Base-by-base conservation (phyloP, 2,797 vertebrate genomes). In the Pachyuromys duprasi region DNA sequence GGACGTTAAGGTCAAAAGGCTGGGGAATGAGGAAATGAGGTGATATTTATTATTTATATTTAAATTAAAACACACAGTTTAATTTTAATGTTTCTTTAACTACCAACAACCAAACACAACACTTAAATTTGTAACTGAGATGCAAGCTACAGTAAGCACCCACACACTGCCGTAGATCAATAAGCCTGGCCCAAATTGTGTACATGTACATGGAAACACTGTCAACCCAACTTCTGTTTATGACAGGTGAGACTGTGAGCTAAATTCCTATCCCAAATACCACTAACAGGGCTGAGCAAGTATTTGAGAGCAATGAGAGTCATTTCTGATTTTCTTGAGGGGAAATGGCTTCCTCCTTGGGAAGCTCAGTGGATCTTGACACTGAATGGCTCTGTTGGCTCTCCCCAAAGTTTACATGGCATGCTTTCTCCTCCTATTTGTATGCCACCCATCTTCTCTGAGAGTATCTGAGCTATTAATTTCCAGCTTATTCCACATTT, bases 11-110 rank as follows among this genome's bases (percentile, higher is more conserved):
- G 15, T 39, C 65, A 24, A 69, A 26, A 26, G 53, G 9, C 20
- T 31, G 8, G 80, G 22, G 26, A 72, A 36, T 45, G 39, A 3
- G 33, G 39, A 86, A 15, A 86, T 45, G 65, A 63, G n/a, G 88
- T 78, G 14, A 78, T 55, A 87, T 79, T 76, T 42, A 70, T 65
- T 76, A 39, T 75, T 92, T 79, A 88, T 67, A 94, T 82, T 96
- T 65, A 83, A 92, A 86, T 84, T 67, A 84, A 65, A 93, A 45
- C 65, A 55, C 31, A 87, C 92, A 79, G 83, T 24, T 45, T 62
- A 42, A 45, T n/a, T 76, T 45, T 12, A 67, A 5, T 60, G 92
- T 91, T 78, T 36, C 60, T 81, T 11, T 87, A 72, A 78, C 65
- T 39, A 63, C 67, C 6, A 33, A n/a, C 31, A 72, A 72, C 69